Evolutionary conservation across 2,888 invertebrate species (phyloP).

Genomic region (Lottia gigantea): DNA sequence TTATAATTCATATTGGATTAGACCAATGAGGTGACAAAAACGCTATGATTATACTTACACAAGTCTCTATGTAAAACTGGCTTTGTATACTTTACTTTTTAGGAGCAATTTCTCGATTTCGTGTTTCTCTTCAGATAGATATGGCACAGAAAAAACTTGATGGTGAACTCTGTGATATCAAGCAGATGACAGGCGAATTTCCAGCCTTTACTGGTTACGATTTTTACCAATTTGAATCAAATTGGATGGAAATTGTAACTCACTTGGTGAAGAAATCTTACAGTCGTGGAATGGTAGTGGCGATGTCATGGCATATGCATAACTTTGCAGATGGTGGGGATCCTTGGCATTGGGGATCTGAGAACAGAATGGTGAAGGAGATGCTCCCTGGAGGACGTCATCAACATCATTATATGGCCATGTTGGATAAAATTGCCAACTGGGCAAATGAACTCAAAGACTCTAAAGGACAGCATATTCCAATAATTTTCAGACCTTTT

Average conservation of each 20-base stretch:
- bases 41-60: no score
- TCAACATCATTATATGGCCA: slow-evolving; percentile 19
- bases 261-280: slow-evolving; percentile 26
- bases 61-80: no score
- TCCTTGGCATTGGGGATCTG: slow-evolving; percentile 18
- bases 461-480: slow-evolving; percentile 25
- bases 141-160: slow-evolving; percentile 14
- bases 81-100: no score
- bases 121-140: not conserved
- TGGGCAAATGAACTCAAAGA: slow-evolving; percentile 24
- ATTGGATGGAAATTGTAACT: slow-evolving; percentile 1
- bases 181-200: slow-evolving; percentile 31
- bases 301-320: slow-evolving; percentile 28
- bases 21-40: no score
- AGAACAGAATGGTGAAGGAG: slow-evolving; percentile 19
- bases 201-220: slow-evolving; percentile 34
- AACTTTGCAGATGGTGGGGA: slow-evolving; percentile 29
- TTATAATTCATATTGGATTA: no score
- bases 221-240: slow-evolving; percentile 16
- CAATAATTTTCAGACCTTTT: slow-evolving; percentile 32
- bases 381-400: slow-evolving; percentile 27
- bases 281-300: slow-evolving; percentile 22
- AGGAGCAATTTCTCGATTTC: no score
- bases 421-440: slow-evolving; percentile 15
- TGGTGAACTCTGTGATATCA: slow-evolving; percentile 35